phyloP scores from a whole-genome alignment of 2,113 vertebrate genomes.

The Lamprologus lemairii region DNA sequence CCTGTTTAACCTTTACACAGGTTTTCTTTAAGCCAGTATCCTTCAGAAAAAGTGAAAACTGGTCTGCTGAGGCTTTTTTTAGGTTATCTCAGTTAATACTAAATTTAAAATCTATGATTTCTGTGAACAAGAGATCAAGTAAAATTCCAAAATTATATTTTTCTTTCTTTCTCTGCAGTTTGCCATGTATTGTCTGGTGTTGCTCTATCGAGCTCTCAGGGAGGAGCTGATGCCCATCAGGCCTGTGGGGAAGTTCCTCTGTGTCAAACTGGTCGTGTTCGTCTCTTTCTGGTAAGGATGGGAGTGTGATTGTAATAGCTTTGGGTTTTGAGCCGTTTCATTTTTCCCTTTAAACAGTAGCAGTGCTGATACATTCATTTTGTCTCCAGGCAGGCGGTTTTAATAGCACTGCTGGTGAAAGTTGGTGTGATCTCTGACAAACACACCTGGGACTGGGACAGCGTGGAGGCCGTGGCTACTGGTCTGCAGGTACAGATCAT shows the following conservation, averaged over 20 bases:
- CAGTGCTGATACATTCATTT: background rate
- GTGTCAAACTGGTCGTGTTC: conserved; percentile 95
- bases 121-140: background rate
- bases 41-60: background rate
- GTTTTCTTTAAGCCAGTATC: background rate
- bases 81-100: background rate
- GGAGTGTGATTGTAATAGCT: background rate
- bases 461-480: conserved; percentile 90
- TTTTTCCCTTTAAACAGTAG: rapidly evolving
- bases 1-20: background rate
- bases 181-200: conserved; percentile 93
- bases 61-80: background rate
- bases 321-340: background rate
- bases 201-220: conserved; percentile 88
- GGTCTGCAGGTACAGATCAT: conserved; percentile 80
- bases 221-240: conserved; percentile 90
- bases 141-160: background rate
- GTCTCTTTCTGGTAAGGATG: conserved; percentile 91
- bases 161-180: conserved; percentile 62
- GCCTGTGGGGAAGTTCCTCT: conserved; percentile 96
- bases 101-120: background rate
- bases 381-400: conserved; percentile 83
- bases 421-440: conserved; percentile 90
- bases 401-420: conserved; percentile 95
- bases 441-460: conserved; percentile 91